Conservation (phyloP, 2,113 vertebrate species). For the Hippolais icterina region DNA sequence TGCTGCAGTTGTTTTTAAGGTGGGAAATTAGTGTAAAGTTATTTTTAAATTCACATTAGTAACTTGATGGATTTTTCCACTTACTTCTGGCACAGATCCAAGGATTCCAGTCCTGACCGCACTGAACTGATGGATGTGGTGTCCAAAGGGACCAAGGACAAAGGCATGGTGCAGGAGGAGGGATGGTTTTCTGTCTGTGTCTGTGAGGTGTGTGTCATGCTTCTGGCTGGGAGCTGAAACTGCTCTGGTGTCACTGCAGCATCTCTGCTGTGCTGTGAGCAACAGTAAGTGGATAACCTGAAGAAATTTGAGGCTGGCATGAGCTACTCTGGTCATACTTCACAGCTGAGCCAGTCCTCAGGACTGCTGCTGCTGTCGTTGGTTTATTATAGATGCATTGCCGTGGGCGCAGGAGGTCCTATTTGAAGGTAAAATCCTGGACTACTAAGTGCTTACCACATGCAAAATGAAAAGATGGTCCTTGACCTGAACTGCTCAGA, state of each 20-base stretch:
- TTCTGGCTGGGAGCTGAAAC: not conserved
- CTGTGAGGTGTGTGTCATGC: not conserved
- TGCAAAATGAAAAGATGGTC: slow-evolving; percentile 15
- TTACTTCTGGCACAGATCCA: not conserved
- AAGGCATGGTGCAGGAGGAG: not conserved
- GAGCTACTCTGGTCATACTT: not conserved
- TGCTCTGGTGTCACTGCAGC: not conserved
- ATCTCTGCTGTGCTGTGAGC: not conserved
- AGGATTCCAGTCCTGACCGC: not conserved
- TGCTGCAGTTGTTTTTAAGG: not conserved
- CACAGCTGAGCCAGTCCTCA: not conserved
- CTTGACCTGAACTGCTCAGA: slow-evolving; percentile 6
- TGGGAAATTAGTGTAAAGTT: slow-evolving; percentile 6
- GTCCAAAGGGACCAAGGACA: not conserved
- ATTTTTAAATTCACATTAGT: slow-evolving; percentile 68
- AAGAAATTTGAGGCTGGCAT: not conserved
- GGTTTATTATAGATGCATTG: not conserved
- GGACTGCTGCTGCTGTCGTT: not conserved
- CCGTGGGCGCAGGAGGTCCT: not conserved
- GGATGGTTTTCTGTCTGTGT: not conserved
- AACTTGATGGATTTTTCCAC: slow-evolving; percentile 58
- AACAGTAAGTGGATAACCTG: not conserved
- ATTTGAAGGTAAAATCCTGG: not conserved
- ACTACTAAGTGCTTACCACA: not conserved
- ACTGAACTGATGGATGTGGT: slow-evolving; percentile 8